These are phyloP conservation scores for Chloropsis hardwickii DNA, from an alignment of 2,113 vertebrate genomes.

Conservation along the genomic window DNA sequence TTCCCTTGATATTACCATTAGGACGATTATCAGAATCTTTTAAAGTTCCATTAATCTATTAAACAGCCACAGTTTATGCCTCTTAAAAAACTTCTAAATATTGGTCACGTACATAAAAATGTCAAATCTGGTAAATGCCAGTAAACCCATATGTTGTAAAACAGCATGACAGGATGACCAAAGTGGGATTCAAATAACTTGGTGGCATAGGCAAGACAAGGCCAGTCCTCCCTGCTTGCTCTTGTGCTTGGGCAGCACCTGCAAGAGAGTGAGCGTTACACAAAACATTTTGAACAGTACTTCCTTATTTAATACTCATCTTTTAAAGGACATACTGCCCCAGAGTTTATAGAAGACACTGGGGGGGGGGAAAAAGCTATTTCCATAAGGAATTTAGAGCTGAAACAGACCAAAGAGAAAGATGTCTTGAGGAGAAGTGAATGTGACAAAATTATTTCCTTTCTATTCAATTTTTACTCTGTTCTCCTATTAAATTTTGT, in stretches of 20 bases:
- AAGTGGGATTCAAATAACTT: neutral
- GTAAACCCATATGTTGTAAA: neutral
- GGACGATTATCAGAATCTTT: neutral
- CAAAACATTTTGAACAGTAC: neutral
- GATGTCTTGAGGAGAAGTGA: neutral
- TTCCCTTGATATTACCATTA: neutral
- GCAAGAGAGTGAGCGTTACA: neutral
- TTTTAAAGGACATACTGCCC: neutral
- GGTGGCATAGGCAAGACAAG: neutral
- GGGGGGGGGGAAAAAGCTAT: neutral
- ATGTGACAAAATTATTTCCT: neutral
- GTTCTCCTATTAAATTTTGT: neutral
- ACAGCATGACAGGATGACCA: fast-evolving
- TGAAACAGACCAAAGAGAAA: neutral
- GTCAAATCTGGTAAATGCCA: neutral
- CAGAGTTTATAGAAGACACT: neutral
- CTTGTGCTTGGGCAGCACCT: neutral
- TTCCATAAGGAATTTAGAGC: neutral
- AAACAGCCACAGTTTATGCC: neutral
- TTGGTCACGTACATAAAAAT: neutral
- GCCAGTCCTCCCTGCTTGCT: fast-evolving
- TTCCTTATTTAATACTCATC: neutral
- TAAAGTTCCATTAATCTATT: neutral
- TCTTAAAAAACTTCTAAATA: neutral
- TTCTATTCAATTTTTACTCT: neutral